These are phyloP conservation scores for Peromyscus melanophrys DNA, from an alignment of 2,797 vertebrate species.

Conservation along the genomic window DNA sequence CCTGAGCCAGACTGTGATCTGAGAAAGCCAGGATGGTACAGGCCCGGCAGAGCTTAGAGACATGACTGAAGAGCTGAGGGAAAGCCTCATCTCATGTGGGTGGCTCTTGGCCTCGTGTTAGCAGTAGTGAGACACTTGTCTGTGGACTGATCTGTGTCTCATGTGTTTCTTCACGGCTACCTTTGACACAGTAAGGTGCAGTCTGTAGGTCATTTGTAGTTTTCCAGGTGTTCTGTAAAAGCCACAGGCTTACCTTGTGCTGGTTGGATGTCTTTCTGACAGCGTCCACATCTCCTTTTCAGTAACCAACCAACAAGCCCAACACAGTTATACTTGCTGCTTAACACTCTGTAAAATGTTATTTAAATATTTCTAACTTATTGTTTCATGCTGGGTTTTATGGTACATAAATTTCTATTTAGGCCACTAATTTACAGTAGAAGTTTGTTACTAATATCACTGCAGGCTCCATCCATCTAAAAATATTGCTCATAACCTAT, in stretches of 20 bases:
- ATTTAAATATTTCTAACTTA: constrained; percentile 86
- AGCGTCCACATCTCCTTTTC: constrained; percentile 47
- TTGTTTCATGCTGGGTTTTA: constrained; percentile 85
- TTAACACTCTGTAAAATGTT: constrained; percentile 83
- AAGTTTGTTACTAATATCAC: constrained; percentile 85
- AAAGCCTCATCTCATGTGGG: background rate
- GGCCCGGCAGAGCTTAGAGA: constrained; percentile 57
- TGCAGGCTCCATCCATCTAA: constrained; percentile 84
- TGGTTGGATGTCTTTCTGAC: background rate
- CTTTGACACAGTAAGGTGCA: constrained; percentile 23
- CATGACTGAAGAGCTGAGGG: constrained; percentile 57
- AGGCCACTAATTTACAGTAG: constrained; percentile 85
- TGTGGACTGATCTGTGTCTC: background rate
- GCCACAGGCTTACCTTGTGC: constrained; percentile 3
- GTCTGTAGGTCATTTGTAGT: background rate
- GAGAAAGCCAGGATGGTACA: constrained; percentile 47
- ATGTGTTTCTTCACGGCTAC: constrained; percentile 8
- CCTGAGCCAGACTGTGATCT: background rate
- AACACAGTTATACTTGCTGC: constrained; percentile 74
- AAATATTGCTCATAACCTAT: constrained; percentile 86
- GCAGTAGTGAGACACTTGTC: constrained; percentile 19
- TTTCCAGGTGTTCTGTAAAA: background rate
- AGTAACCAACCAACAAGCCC: constrained; percentile 58
- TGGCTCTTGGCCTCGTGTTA: constrained; percentile 19
- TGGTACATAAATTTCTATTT: constrained; percentile 87